These are phyloP conservation scores for Polylopha cassiicola DNA, from an alignment of 2,888 invertebrate species.

Conservation along the genomic window DNA sequence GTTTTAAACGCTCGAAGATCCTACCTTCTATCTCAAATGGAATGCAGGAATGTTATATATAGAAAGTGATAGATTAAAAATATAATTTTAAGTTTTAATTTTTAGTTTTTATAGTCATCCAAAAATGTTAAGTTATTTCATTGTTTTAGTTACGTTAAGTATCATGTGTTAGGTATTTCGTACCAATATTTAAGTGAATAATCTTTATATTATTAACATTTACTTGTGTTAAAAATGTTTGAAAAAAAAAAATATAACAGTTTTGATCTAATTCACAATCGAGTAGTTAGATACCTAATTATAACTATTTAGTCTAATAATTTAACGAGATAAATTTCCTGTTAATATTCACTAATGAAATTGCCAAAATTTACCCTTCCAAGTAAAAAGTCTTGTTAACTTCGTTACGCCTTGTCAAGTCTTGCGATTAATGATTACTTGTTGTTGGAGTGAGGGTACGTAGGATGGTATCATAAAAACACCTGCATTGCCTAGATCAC, in stretches of 20 bases:
- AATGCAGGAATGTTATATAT: too few species aligned
- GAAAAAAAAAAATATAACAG: slow-evolving; percentile 17
- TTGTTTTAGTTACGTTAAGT: too few species aligned
- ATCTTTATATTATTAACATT: too few species aligned
- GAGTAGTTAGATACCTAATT: slow-evolving; percentile 56
- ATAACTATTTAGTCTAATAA: slow-evolving; percentile 46
- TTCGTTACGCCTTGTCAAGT: slow-evolving; percentile 49
- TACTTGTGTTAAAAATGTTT: too few species aligned
- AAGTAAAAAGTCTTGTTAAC: slow-evolving; percentile 50
- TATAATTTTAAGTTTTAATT: too few species aligned
- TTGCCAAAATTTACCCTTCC: slow-evolving; percentile 69
- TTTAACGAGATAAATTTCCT: slow-evolving; percentile 52
- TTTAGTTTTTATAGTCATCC: too few species aligned
- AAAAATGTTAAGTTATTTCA: too few species aligned
- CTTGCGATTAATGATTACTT: slow-evolving; percentile 32
- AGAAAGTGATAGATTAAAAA: too few species aligned
- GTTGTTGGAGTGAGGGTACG: slow-evolving; percentile 37
- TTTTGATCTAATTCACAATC: slow-evolving; percentile 52
- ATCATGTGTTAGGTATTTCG: too few species aligned
- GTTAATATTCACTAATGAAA: slow-evolving; percentile 44
- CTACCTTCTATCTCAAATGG: too few species aligned
- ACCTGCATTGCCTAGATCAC: slow-evolving; percentile 8
- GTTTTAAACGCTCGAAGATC: too few species aligned
- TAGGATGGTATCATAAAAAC: slow-evolving; percentile 17
- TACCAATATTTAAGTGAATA: too few species aligned